Conservation (phyloP, 1,140 invertebrate species). For the Drosophila albomicans region DNA sequence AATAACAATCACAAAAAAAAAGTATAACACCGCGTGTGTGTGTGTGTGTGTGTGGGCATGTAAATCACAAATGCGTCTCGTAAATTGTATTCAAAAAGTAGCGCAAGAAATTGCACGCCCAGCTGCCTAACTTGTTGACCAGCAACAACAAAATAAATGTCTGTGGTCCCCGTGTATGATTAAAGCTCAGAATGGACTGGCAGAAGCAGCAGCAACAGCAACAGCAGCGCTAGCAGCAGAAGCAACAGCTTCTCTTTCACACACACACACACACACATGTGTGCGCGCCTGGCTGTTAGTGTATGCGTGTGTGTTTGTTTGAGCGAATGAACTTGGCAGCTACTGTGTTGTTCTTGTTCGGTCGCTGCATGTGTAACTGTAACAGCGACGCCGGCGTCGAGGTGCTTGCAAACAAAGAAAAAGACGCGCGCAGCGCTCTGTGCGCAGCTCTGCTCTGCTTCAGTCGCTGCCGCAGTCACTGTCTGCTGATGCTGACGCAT, state of each 20-base stretch:
- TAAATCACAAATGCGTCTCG: slow-evolving; percentile 7
- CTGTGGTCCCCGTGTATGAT: slow-evolving; percentile 60
- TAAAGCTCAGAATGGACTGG: slow-evolving; percentile 72
- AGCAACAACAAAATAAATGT: slow-evolving; percentile 65
- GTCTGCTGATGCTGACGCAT: slow-evolving; percentile 61
- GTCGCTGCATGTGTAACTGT: slow-evolving; percentile 37
- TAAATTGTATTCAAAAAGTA: slow-evolving; percentile 29
- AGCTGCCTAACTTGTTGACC: slow-evolving; percentile 55
- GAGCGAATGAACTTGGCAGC: slow-evolving; percentile 38
- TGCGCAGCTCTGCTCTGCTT: slow-evolving; percentile 19
- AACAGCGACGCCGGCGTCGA: slow-evolving; percentile 22
- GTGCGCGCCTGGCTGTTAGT: background rate
- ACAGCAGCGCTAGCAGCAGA: background rate
- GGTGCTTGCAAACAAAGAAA: slow-evolving; percentile 44
- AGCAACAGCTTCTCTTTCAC: background rate
- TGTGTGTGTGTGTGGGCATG: background rate
- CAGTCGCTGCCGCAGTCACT: slow-evolving; percentile 17
- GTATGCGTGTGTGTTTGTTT: slow-evolving; percentile 13
- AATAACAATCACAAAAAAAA: background rate
- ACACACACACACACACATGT: background rate
- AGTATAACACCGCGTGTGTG: background rate
- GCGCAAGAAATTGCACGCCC: slow-evolving; percentile 49
- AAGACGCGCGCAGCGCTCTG: slow-evolving; percentile 12
- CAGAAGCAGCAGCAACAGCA: slow-evolving; percentile 8
- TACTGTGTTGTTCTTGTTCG: slow-evolving; percentile 14